Conservation (phyloP, 2,888 invertebrate species). For the Argynnis bischoffii region DNA sequence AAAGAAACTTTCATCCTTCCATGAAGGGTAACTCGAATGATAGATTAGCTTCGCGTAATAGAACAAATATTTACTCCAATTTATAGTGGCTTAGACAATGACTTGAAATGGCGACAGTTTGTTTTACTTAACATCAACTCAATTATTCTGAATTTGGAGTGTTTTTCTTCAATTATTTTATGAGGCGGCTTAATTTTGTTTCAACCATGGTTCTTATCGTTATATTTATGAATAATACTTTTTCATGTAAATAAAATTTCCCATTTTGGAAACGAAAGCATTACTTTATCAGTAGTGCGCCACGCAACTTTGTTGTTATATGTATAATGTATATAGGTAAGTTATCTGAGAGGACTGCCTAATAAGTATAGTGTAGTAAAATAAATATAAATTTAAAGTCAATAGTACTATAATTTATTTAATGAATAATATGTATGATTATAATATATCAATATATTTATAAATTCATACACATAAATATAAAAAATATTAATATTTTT, state of each 20-base stretch:
- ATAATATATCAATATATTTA: neutral
- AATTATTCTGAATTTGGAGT: slow-evolving; percentile 50
- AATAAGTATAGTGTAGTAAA: neutral
- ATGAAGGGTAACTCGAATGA: slow-evolving; percentile 57
- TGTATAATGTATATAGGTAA: slow-evolving; percentile 35
- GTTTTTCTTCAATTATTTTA: slow-evolving; percentile 58
- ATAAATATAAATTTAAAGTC: slow-evolving; percentile 2
- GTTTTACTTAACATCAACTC: slow-evolving; percentile 38
- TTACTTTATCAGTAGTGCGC: slow-evolving; percentile 60
- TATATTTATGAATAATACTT: slow-evolving; percentile 38
- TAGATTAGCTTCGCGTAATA: slow-evolving; percentile 63
- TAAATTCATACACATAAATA: neutral
- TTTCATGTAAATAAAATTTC: slow-evolving; percentile 37
- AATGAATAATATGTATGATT: no score
- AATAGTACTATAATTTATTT: neutral
- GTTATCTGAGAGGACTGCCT: neutral
- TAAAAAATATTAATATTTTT: no score
- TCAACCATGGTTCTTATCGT: slow-evolving; percentile 32
- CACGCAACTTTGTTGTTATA: slow-evolving; percentile 63
- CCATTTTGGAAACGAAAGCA: slow-evolving; percentile 36
- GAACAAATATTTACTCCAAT: slow-evolving; percentile 64
- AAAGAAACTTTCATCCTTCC: slow-evolving; percentile 38
- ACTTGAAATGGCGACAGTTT: slow-evolving; percentile 46
- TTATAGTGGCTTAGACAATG: slow-evolving; percentile 47
- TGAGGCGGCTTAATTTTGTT: slow-evolving; percentile 22